These are phyloP conservation scores for Drosophila melanosoma DNA, from an alignment of 2,888 invertebrate genomes.

Conservation along the genomic window DNA sequence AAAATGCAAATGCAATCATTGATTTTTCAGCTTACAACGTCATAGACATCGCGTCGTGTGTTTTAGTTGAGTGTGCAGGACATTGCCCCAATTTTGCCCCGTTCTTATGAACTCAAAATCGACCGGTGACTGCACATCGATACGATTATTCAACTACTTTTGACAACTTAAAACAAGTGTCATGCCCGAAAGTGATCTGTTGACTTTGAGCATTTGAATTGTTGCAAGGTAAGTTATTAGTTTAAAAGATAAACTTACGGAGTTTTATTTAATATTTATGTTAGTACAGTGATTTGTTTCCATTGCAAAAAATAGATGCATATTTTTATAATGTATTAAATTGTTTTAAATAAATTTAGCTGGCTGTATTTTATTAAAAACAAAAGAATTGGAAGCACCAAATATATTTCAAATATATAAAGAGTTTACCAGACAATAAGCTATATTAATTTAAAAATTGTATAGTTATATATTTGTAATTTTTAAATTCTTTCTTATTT, in stretches of 20 bases:
- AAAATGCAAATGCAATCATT: slow-evolving; percentile 80
- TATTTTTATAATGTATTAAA: too few species aligned
- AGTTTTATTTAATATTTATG: background rate
- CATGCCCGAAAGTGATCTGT: slow-evolving; percentile 10
- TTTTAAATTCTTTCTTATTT: background rate
- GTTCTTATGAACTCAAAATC: slow-evolving; percentile 1
- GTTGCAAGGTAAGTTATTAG: background rate
- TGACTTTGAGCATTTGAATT: background rate
- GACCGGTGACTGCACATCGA: slow-evolving; percentile 2
- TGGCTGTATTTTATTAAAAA: background rate
- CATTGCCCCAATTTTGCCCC: slow-evolving; percentile 30
- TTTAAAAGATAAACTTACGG: background rate
- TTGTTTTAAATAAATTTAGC: background rate
- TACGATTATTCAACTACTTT: slow-evolving; percentile 9
- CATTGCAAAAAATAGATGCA: background rate
- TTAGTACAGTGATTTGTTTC: background rate
- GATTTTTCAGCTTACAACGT: slow-evolving; percentile 72
- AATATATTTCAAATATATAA: background rate
- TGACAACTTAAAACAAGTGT: slow-evolving; percentile 11
- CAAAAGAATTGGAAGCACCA: background rate
- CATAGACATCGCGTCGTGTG: slow-evolving; percentile 47
- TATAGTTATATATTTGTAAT: background rate
- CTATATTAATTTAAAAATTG: background rate
- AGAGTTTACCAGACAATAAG: background rate
- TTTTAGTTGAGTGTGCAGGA: slow-evolving; percentile 35